Evolutionary conservation across 1,140 invertebrate genomes (phyloP), one percentile per base, ranked within the genome.

Genomic region (Zaprionus nigranus): DNA sequence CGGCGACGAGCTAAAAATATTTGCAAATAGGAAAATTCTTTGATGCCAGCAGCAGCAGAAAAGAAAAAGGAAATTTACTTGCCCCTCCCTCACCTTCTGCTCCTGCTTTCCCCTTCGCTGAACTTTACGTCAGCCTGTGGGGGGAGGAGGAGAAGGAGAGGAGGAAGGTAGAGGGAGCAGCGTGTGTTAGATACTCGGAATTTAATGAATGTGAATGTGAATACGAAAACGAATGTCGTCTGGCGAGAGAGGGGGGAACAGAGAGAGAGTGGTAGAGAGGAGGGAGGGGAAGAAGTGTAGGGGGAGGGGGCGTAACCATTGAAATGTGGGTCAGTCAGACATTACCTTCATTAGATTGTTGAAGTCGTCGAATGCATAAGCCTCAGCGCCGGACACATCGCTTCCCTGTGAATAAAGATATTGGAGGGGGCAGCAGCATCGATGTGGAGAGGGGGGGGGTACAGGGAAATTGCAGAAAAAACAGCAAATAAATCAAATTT

Each of bases 291-390:
- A 12, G 22, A 51, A 2, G 3, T 2, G 11, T 11, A 11, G 26
- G 17, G 38, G 17, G 38, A 38, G 15, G 9, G 17, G 28, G 30
- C 28, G 2, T 22, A 53, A 22, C 20, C 4, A 28, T 13, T 17
- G 20, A 65, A 75, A 88, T 84, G 64, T 84, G 78, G 78, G 81
- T 90, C 84, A 81, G 46, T 24, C 63, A 78, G 57, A 60, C 49
- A 79, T 92, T 92, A 92, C 92, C 91, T 92, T 92, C 90, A 91
- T 92, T 78, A 92, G 80, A 73, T 92, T 92, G 79, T 92, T 93
- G 75, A 93, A 88, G 75, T 93, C 92, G 74, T 93, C 91, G 75
- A 93, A 93, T 62, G 92, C 91, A 90, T 93, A 92, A 49, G 80
- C 82, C 75, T 93, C 92, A 59, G 78, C 79, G 40, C 79, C 84